These are phyloP conservation scores for Vandiemenella viatica DNA, from an alignment of 2,888 invertebrate species.

Conservation along the genomic window DNA sequence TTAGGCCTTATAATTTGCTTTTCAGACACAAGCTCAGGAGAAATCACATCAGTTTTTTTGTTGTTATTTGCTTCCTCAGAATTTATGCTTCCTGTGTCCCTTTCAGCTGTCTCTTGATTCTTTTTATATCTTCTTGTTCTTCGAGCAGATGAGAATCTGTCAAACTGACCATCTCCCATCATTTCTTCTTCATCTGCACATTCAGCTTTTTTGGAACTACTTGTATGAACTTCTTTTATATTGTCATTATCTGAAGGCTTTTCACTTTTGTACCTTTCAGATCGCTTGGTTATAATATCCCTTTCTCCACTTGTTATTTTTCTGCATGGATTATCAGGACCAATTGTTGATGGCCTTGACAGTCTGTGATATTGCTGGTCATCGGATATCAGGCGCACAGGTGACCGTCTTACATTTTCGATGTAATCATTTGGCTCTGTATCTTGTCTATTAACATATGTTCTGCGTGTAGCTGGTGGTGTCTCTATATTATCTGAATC, in stretches of 20 bases:
- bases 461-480: slow-evolving; percentile 62
- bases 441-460: slow-evolving; percentile 31
- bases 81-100: slow-evolving; percentile 29
- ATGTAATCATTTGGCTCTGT: not conserved
- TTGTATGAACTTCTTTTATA: not conserved
- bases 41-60: slow-evolving; percentile 26
- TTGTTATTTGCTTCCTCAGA: slow-evolving; percentile 30
- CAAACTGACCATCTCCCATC: slow-evolving; percentile 50
- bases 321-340: slow-evolving; percentile 1
- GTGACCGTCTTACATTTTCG: not conserved
- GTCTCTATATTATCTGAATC: slow-evolving; percentile 86
- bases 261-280: not conserved
- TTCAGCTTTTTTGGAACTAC: not conserved
- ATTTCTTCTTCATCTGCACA: slow-evolving; percentile 9
- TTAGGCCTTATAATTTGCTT: slow-evolving; percentile 37
- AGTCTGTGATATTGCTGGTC: not conserved
- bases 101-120: slow-evolving; percentile 25
- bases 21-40: slow-evolving; percentile 32
- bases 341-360: not conserved
- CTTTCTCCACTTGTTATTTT: not conserved
- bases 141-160: slow-evolving; percentile 66
- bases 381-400: not conserved
- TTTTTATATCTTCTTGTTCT: slow-evolving; percentile 66
- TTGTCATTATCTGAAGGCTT: not conserved
- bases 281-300: not conserved